Evolutionary conservation across 2,113 vertebrate species (phyloP).

Genomic region (Vombatus ursinus): DNA sequence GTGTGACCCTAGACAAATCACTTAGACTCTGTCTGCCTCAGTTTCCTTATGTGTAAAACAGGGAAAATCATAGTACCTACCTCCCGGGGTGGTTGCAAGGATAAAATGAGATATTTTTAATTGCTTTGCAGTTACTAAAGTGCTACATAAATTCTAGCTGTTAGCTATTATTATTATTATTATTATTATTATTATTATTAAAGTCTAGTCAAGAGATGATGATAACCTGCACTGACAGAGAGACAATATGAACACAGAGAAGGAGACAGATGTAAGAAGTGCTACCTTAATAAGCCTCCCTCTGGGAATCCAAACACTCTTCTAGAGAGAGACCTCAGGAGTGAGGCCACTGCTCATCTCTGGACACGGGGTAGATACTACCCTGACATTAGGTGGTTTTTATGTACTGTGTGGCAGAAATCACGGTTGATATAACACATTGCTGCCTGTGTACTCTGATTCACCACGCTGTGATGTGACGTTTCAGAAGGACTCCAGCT

Average conservation of each 20-base stretch:
- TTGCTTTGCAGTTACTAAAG: background rate
- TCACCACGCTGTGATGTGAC: background rate
- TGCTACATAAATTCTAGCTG: background rate
- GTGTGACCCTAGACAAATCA: background rate
- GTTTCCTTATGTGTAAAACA: constrained; percentile 16
- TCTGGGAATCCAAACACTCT: constrained; percentile 20
- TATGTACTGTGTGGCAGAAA: constrained; percentile 7
- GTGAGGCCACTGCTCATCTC: constrained; percentile 28
- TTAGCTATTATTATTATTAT: background rate
- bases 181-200: background rate
- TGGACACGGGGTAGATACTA: background rate
- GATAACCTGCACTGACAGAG: background rate
- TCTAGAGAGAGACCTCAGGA: constrained; percentile 23
- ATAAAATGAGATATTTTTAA: constrained; percentile 5
- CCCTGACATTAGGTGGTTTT: background rate
- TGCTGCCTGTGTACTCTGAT: background rate
- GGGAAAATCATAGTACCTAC: background rate
- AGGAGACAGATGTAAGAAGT: background rate
- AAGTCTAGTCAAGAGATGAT: background rate
- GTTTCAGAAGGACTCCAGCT: background rate
- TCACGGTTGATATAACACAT: constrained; percentile 15
- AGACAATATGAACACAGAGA: background rate
- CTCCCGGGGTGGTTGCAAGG: constrained; percentile 24
- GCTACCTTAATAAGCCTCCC: constrained; percentile 12
- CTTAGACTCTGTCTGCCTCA: constrained; percentile 10